Percentiles rank a stretch among this genome's conserved stretches.
These are phyloP conservation scores for Salpingus planirostris DNA, from an alignment of 2,888 invertebrate species.

Conservation along the genomic window DNA sequence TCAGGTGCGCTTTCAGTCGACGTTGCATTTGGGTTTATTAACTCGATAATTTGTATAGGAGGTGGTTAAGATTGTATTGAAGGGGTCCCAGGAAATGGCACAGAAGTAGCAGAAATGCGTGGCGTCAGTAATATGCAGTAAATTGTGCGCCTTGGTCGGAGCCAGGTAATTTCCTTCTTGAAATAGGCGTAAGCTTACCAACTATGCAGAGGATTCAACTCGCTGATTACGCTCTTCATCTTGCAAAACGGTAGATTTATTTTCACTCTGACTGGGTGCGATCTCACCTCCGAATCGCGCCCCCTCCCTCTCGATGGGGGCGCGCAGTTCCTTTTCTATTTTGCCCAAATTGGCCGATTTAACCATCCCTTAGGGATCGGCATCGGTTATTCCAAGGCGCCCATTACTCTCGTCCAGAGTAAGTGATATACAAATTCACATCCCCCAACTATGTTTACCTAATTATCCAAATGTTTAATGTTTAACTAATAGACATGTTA, in stretches of 20 bases:
- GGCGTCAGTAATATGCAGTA: slow-evolving; percentile 39
- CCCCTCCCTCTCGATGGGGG: too few species aligned
- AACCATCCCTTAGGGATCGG: too few species aligned
- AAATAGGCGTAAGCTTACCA: slow-evolving; percentile 35
- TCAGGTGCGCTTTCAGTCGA: neutral
- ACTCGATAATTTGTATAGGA: slow-evolving; percentile 29
- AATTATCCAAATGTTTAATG: too few species aligned
- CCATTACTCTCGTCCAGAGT: too few species aligned
- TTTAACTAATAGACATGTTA: too few species aligned
- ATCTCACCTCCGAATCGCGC: too few species aligned
- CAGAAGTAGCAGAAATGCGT: slow-evolving; percentile 27
- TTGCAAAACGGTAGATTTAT: slow-evolving; percentile 23
- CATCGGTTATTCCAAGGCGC: too few species aligned
- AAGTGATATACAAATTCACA: too few species aligned
- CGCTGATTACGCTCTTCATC: slow-evolving; percentile 33
- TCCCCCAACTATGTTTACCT: neutral
- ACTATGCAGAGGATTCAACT: slow-evolving; percentile 29
- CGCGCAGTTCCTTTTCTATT: slow-evolving; percentile 7
- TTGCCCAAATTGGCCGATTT: neutral
- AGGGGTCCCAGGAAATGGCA: slow-evolving; percentile 30
- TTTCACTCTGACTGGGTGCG: slow-evolving; percentile 17
- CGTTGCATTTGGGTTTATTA: slow-evolving; percentile 12
- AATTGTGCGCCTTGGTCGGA: slow-evolving; percentile 34
- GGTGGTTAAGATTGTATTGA: slow-evolving; percentile 30
- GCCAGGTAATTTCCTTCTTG: slow-evolving; percentile 40